Evolutionary conservation across 2,113 vertebrate species (phyloP).

Genomic region (Tyrannus savana): DNA sequence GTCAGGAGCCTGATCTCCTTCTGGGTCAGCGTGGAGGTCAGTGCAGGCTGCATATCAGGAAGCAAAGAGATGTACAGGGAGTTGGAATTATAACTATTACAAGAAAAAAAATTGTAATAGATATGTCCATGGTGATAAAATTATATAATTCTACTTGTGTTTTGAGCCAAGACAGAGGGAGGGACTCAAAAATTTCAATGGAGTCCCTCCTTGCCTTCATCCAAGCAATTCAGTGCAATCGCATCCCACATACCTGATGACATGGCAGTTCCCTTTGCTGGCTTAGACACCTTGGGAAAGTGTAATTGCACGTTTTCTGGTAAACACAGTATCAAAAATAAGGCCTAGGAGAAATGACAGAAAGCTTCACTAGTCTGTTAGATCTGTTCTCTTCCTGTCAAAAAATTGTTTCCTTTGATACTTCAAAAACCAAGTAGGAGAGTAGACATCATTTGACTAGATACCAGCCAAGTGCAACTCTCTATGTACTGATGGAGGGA

Average conservation of each 20-base stretch:
- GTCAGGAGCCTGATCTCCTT: background rate
- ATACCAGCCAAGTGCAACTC: background rate
- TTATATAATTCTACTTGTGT: background rate
- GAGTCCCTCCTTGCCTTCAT: background rate
- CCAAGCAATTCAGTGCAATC: background rate
- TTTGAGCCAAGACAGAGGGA: background rate
- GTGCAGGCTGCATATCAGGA: background rate
- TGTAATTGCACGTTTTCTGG: rapidly evolving
- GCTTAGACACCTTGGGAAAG: background rate
- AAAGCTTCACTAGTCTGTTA: background rate
- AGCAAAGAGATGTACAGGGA: background rate
- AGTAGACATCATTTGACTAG: background rate
- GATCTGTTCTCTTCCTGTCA: background rate
- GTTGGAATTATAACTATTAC: background rate
- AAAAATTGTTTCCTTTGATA: background rate
- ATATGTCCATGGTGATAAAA: background rate
- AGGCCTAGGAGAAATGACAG: background rate
- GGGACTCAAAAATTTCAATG: background rate
- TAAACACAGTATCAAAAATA: background rate
- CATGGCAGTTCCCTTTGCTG: background rate
- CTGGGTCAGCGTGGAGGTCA: background rate
- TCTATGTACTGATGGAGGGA: background rate
- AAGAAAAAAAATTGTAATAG: background rate
- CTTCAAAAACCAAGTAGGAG: background rate
- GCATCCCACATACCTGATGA: rapidly evolving